A percentile compares a stretch with the other conserved stretches of the same genome.
Evolutionary conservation across 1,140 invertebrate genomes (phyloP).

Genomic region (Tetragnatha versicolor): DNA sequence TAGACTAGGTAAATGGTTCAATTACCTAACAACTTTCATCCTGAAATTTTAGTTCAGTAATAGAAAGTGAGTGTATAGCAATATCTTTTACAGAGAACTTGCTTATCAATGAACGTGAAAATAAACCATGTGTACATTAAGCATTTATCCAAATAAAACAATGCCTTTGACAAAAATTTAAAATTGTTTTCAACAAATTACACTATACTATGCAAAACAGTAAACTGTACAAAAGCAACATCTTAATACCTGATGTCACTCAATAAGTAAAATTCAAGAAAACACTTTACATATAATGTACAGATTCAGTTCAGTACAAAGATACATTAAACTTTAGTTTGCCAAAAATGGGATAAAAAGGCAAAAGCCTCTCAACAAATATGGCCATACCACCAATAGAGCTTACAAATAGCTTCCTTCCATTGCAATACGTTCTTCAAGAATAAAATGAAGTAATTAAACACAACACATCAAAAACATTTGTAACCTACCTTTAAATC

Average conservation of each 20-base stretch:
- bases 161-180: slow-evolving; percentile 4
- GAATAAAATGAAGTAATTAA: background rate
- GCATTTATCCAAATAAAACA: slow-evolving; percentile 6
- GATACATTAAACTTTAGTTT: background rate
- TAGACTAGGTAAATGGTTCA: slow-evolving; percentile 34
- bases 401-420: background rate
- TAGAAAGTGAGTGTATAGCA: background rate
- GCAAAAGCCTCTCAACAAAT: background rate
- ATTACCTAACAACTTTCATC: background rate
- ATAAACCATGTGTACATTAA: background rate
- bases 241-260: background rate
- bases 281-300: background rate
- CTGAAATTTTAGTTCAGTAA: background rate
- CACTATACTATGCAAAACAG: slow-evolving; percentile 7
- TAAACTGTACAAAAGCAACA: slow-evolving; percentile 40
- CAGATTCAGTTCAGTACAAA: slow-evolving; percentile 12
- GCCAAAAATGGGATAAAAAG: background rate
- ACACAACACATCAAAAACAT: background rate
- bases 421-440: background rate
- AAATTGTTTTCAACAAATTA: slow-evolving; percentile 19
- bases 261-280: slow-evolving; percentile 13
- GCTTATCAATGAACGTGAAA: background rate
- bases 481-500: background rate
- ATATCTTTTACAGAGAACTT: slow-evolving; percentile 4
- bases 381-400: background rate